Conservation (phyloP, 2,888 invertebrate genomes). For the Dynastes grantii region DNA sequence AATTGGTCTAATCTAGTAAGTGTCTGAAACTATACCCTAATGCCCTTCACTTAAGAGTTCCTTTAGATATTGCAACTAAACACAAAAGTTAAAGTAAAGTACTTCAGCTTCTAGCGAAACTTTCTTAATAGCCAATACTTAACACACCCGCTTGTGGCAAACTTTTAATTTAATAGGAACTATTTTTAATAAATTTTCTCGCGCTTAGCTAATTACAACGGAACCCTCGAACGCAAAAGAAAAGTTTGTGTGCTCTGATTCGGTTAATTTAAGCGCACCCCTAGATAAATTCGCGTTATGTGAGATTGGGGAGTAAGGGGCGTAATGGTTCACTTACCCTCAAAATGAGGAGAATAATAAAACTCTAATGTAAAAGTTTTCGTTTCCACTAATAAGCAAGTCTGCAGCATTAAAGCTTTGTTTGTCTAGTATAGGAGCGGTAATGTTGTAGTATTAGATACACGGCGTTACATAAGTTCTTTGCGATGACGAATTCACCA, state of each 20-base stretch:
- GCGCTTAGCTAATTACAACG: constrained; percentile 5
- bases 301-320: not conserved
- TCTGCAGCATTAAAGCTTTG: not conserved
- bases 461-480: no score
- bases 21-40: no score
- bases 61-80: not conserved
- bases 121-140: constrained; percentile 6
- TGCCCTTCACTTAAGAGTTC: no score
- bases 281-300: constrained; percentile 4
- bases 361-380: constrained; percentile 6
- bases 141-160: not conserved
- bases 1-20: no score
- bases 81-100: not conserved
- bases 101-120: not conserved
- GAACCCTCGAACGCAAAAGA: not conserved
- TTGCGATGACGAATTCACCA: no score
- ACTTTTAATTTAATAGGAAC: constrained; percentile 11
- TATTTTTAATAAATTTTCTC: constrained; percentile 24
- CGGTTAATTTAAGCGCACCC: not conserved
- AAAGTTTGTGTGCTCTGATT: not conserved
- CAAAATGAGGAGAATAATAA: not conserved
- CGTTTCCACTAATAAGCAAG: not conserved
- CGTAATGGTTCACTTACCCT: constrained; percentile 11
- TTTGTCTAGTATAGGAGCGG: no score
- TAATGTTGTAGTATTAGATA: no score